Conservation (phyloP, 2,888 invertebrate species). For the Clanis bilineata region DNA sequence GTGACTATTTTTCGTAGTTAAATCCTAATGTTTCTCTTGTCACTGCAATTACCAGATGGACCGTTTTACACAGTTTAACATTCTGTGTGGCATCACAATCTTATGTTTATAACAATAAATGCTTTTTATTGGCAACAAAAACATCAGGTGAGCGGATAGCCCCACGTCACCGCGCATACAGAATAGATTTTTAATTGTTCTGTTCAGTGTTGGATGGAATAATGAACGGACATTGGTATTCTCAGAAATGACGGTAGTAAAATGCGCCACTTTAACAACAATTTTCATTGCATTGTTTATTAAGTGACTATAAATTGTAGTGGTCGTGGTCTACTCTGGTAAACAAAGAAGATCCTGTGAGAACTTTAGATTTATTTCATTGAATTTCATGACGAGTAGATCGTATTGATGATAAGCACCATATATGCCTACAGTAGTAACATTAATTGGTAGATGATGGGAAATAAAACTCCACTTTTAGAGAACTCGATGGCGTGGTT, state of each 20-base stretch:
- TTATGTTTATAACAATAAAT: slow-evolving; percentile 59
- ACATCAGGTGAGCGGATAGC: slow-evolving; percentile 58
- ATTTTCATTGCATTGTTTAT: slow-evolving; percentile 38
- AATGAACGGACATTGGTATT: slow-evolving; percentile 63
- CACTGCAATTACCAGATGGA: slow-evolving; percentile 50
- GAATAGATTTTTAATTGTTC: slow-evolving; percentile 74
- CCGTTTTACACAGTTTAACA: slow-evolving; percentile 50
- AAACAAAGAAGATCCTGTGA: neutral
- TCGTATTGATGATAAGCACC: no score
- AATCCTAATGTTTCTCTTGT: slow-evolving; percentile 57
- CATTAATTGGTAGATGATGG: no score
- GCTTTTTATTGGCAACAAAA: slow-evolving; percentile 69
- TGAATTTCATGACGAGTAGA: no score
- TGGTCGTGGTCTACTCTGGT: neutral
- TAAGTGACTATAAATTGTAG: slow-evolving; percentile 16
- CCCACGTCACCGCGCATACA: slow-evolving; percentile 56
- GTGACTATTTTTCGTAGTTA: no score
- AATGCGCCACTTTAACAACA: slow-evolving; percentile 40
- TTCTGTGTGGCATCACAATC: slow-evolving; percentile 61
- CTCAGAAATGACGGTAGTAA: slow-evolving; percentile 52
- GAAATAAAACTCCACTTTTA: no score
- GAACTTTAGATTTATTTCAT: neutral
- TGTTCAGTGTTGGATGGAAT: slow-evolving; percentile 50
- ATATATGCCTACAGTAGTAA: no score
- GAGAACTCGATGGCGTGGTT: no score